phyloP scores from a whole-genome alignment of 64 coral and sea anemone species.

The Acropora yongei region DNA sequence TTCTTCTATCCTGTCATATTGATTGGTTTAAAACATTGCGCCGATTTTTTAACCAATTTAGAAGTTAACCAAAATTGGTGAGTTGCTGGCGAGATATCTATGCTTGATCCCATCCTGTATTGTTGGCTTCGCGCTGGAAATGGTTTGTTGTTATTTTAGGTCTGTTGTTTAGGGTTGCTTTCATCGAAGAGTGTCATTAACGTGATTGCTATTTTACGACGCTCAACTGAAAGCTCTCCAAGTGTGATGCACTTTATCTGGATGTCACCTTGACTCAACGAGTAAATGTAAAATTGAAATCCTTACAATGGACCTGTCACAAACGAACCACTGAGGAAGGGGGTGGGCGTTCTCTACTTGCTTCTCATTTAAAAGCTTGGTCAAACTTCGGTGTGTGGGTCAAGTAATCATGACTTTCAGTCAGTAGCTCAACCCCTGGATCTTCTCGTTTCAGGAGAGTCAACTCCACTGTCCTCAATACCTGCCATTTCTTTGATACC shows the following conservation, averaged over 20 bases:
- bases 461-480: not conserved
- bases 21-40: too few relatives aligned
- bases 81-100: not conserved
- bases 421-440: not conserved
- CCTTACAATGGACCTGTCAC: not conserved
- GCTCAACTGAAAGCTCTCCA: not conserved
- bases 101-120: not conserved
- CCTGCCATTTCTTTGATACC: not conserved
- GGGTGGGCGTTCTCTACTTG: not conserved
- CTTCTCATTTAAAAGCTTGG: not conserved
- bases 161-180: not conserved
- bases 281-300: not conserved
- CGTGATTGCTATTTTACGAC: not conserved
- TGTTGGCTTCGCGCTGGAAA: not conserved
- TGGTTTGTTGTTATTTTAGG: not conserved
- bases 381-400: not conserved
- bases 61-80: too few relatives aligned
- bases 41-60: too few relatives aligned
- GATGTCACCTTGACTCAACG: not conserved
- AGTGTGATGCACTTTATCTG: not conserved
- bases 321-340: not conserved
- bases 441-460: not conserved
- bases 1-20: too few relatives aligned
- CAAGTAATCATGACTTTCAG: not conserved
- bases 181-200: not conserved